These are phyloP conservation scores for Triplophysa tibetana DNA, from an alignment of 2,113 vertebrate genomes.

Conservation along the genomic window DNA sequence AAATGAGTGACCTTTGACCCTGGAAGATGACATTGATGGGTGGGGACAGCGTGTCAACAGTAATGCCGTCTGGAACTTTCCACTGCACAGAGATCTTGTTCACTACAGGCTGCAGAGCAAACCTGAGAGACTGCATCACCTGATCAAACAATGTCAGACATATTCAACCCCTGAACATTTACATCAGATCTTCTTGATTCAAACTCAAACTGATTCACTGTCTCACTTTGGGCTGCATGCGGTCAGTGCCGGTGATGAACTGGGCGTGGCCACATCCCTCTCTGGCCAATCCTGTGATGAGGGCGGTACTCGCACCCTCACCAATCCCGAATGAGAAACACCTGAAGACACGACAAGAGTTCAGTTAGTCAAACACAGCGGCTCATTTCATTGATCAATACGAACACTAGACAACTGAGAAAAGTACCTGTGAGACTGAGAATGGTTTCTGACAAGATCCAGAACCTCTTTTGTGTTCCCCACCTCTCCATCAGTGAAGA, in stretches of 20 bases:
- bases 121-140: slow-evolving; percentile 52
- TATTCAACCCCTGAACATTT: not conserved
- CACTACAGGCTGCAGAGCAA: slow-evolving; percentile 46
- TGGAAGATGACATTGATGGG: slow-evolving; percentile 45
- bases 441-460: slow-evolving; percentile 71
- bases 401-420: too few relatives aligned
- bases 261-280: slow-evolving; percentile 74
- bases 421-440: slow-evolving; percentile 73
- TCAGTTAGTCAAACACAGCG: not conserved
- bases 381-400: not conserved
- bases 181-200: not conserved
- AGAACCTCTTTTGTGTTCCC: slow-evolving; percentile 75
- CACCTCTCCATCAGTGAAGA: slow-evolving; percentile 88
- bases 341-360: not conserved
- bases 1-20: slow-evolving; percentile 48
- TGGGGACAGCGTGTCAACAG: slow-evolving; percentile 45
- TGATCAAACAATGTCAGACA: slow-evolving; percentile 1
- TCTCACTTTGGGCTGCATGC: slow-evolving; percentile 81
- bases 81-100: slow-evolving; percentile 46
- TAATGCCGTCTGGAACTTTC: slow-evolving; percentile 41
- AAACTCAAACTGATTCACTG: not conserved
- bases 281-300: slow-evolving; percentile 78
- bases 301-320: slow-evolving; percentile 79
- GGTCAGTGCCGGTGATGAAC: slow-evolving; percentile 78
- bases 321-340: slow-evolving; percentile 83